Evolutionary conservation across 2,888 invertebrate genomes (phyloP), one percentile per base, ranked within the genome.

Genomic region (Leptopilina myrica): DNA sequence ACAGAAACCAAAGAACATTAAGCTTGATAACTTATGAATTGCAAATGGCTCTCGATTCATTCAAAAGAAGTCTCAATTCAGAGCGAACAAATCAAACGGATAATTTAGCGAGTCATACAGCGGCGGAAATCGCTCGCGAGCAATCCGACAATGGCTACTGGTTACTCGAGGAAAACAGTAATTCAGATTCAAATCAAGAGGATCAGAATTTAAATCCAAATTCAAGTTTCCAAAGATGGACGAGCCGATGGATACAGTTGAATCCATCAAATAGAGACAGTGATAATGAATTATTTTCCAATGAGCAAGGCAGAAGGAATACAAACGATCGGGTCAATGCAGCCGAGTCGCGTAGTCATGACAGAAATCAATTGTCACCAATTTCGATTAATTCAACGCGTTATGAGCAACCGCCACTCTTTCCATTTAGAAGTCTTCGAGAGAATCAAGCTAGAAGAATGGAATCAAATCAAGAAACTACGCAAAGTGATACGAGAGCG

Each of bases 121-220:
- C 81, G 11, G 86, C 85, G 11, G 87, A 88, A 15, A 86, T 82
- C 20, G 66, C 77, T 0, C 82, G 83, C 0, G 89, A 90, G 66
- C 89, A 89, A 76, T 90, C 90, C 15, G 90, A 90, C 46, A 89
- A 86, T 65, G 91, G 90, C 3, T 90, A 90, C 67, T 90, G 90
- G 90, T 75, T 91, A 14, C 84, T 90, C 2, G 90, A 90, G 64
- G 91, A 91, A 76, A 90, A 91, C 66, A 90, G 88, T 62, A 88
- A 89, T 76, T 90, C 90, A 0, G 90, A 90, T 77, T 90, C 90
- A 0, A 89, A 90, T 83, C 86, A 88, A 5, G 90, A 90, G 0
- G 88, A 87, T 33, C 85, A 84, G 7, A 86, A 79, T 26, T 81
- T 83, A 0, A 83, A 81, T 6, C 59, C 81, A 0, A 85, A 84